Conservation (phyloP, 2,888 invertebrate species). For the Tupiocoris notatus region DNA sequence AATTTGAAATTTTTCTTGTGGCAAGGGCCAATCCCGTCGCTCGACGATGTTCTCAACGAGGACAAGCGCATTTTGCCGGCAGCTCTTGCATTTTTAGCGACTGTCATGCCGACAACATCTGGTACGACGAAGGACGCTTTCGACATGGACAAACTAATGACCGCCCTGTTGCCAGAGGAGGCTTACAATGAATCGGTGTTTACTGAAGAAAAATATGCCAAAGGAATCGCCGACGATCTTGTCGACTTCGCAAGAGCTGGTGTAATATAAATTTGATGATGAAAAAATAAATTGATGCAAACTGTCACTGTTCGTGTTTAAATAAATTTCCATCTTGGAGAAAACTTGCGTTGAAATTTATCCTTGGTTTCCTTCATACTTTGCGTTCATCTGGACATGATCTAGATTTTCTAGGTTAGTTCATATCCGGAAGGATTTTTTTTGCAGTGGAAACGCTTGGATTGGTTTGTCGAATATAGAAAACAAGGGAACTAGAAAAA, state of each 20-base stretch:
- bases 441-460: no score
- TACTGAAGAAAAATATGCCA: background rate
- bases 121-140: background rate
- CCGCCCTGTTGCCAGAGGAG: background rate
- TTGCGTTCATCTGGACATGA: no score
- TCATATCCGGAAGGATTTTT: no score
- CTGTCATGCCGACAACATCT: background rate
- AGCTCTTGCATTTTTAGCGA: background rate
- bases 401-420: no score
- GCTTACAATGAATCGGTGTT: background rate
- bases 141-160: background rate
- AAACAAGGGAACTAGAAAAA: no score
- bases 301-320: no score
- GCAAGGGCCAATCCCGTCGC: background rate
- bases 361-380: no score
- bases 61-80: background rate
- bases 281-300: no score
- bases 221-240: background rate
- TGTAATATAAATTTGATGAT: background rate
- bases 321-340: no score
- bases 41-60: background rate
- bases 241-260: background rate
- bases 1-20: background rate
- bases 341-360: no score
- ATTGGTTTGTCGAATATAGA: no score